Base-by-base conservation (phyloP, 2,797 vertebrate genomes). In the Takifugu rubripes region DNA sequence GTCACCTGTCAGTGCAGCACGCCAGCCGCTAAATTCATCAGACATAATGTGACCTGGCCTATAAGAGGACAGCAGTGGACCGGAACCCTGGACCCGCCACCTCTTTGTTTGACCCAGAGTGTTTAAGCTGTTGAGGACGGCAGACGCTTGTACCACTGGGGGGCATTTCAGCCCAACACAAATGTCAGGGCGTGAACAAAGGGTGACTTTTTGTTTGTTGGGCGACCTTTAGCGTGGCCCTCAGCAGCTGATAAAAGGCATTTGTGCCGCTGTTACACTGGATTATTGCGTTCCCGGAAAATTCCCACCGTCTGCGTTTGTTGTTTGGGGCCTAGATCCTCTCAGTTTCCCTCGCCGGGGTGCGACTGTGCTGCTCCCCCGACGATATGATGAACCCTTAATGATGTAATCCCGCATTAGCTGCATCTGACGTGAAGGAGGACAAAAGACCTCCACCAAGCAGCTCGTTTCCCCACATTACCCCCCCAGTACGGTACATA, bases 41-140 rank as follows among this genome's bases (percentile, higher is more conserved):
- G 66, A 63, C 59, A 49, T 59, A 72, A 78, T 64, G 58, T 78
- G 81, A 81, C 73, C 64, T 16, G 47, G 63, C 54, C 59, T 66
- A 59, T 29, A 58, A 61, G 50, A 46, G 56, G 76, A 67, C 65
- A 54, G 4, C 16, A 50, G 57, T 25, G 44, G 62, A 53, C 52
- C 52, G 44, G 67, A 61, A 69, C 66, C 66, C 43, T 77, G 54
- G 60, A 73, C 64, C 49, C 48, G 64, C 27, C 27, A 9, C 58
- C 56, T 64, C 57, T 62, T 26, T 57, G 54, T 72, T 46, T 68
- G 29, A 10, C 31, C 31, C 31, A 33, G 3, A 33, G 45, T 64
- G 44, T 40, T 74, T 25, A 55, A 67, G 45, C 62, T 47, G 68
- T 64, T 60, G 49, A 31, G 53, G 46, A 24, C 25, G 49, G 54